A percentile compares a stretch with the other conserved stretches of the same genome.
Evolutionary conservation across 2,113 vertebrate species (phyloP).

Genomic region (Chloropsis cyanopogon): DNA sequence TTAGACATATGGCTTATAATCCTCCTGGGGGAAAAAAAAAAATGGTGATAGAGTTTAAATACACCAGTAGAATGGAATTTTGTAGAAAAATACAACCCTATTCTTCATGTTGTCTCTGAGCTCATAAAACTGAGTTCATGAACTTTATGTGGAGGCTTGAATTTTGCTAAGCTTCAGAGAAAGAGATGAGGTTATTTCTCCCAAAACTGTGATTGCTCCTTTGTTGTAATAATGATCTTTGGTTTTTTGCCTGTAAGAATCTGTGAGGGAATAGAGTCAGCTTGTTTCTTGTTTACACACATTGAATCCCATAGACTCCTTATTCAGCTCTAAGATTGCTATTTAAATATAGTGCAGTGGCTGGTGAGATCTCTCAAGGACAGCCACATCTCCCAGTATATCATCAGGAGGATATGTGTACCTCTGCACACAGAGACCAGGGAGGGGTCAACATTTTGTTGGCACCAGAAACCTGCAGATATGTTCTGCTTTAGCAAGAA

Average conservation of each 20-base stretch:
- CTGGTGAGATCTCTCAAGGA: background rate
- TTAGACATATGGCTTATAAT: background rate
- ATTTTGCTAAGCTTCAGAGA: background rate
- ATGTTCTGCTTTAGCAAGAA: background rate
- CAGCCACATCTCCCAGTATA: background rate
- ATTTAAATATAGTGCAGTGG: background rate
- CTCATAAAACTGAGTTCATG: background rate
- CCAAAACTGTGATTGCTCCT: background rate
- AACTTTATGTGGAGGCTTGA: background rate
- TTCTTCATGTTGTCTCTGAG: background rate
- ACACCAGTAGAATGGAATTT: background rate
- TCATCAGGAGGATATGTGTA: rapidly evolving
- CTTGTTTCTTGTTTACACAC: background rate
- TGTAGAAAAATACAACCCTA: background rate
- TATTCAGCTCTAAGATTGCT: background rate
- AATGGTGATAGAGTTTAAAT: background rate
- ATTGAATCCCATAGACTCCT: background rate
- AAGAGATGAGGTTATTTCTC: background rate
- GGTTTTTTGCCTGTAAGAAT: background rate
- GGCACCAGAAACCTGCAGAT: background rate
- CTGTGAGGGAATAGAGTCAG: background rate
- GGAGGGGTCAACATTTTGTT: background rate
- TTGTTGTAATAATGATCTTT: rapidly evolving
- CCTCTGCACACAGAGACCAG: rapidly evolving
- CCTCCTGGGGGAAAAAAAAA: background rate